Percentiles rank a stretch among this genome's conserved stretches.
phyloP scores from a whole-genome alignment of 2,888 invertebrate species.

The Lepidocyrtinus sp. region DNA sequence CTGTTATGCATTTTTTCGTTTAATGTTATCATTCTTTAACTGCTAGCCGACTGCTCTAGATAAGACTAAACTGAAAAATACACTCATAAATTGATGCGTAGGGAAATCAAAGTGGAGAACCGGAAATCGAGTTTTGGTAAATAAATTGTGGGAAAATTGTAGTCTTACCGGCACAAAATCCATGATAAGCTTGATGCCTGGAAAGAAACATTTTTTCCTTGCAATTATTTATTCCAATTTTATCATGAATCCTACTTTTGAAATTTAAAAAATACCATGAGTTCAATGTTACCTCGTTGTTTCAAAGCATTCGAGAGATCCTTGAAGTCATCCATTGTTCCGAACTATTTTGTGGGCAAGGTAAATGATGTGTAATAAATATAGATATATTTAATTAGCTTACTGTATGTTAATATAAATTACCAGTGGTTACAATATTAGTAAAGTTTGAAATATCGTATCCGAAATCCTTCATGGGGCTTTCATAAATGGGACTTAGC shows the following conservation, averaged over 20 bases:
- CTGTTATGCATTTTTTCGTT: too few relatives aligned
- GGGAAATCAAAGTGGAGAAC: too few relatives aligned
- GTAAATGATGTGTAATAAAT: neutral
- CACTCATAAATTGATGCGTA: too few relatives aligned
- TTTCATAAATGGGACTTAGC: conserved; percentile 85
- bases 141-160: too few relatives aligned
- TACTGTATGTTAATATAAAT: conserved; percentile 73
- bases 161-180: conserved; percentile 85
- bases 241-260: too few relatives aligned
- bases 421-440: too few relatives aligned
- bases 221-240: neutral
- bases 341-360: too few relatives aligned
- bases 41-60: too few relatives aligned
- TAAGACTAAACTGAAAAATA: too few relatives aligned
- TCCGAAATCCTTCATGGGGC: conserved; percentile 89
- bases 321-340: conserved; percentile 72
- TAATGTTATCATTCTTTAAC: too few relatives aligned
- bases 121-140: too few relatives aligned
- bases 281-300: conserved; percentile 73
- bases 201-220: conserved; percentile 42
- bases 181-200: conserved; percentile 78
- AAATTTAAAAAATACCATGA: conserved; percentile 20
- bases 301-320: conserved; percentile 73
- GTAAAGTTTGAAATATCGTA: conserved; percentile 88
- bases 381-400: neutral